phyloP scores from a whole-genome alignment of 1,140 invertebrate species.

The Brachionus koreanus region DNA sequence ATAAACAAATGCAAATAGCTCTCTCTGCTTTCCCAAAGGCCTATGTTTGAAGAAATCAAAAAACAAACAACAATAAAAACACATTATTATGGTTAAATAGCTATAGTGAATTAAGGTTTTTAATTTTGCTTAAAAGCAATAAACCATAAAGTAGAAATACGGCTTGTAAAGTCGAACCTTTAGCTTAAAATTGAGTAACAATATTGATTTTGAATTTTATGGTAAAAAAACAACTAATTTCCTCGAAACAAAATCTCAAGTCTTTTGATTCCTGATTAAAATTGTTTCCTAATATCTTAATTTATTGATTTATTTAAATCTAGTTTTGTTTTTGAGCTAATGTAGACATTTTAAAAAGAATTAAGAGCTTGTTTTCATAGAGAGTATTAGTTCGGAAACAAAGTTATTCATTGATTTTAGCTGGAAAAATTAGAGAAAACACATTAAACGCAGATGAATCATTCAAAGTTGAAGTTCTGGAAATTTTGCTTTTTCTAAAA shows the following conservation, averaged over 20 bases:
- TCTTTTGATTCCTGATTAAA: neutral
- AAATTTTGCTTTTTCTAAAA: neutral
- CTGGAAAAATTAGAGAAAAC: neutral
- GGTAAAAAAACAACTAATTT: neutral
- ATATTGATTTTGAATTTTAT: neutral
- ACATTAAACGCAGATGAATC: too few relatives aligned
- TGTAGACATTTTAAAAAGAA: neutral
- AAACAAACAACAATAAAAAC: too few relatives aligned
- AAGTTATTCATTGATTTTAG: neutral
- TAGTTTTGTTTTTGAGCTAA: neutral
- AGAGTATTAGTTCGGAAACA: neutral
- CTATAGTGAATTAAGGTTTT: too few relatives aligned
- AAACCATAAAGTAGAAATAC: too few relatives aligned
- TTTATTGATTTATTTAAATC: neutral
- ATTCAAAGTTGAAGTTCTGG: neutral
- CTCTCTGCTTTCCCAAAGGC: too few relatives aligned
- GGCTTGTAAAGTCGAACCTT: neutral
- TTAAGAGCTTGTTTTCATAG: neutral
- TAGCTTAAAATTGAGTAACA: neutral
- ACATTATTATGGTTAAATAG: too few relatives aligned
- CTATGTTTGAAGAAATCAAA: too few relatives aligned
- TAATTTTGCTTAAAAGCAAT: too few relatives aligned
- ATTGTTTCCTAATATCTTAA: neutral
- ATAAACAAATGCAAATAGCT: too few relatives aligned
- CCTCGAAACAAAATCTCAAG: neutral